These are phyloP conservation scores for Helostoma temminkii DNA, from an alignment of 2,797 vertebrate genomes.

Conservation along the genomic window DNA sequence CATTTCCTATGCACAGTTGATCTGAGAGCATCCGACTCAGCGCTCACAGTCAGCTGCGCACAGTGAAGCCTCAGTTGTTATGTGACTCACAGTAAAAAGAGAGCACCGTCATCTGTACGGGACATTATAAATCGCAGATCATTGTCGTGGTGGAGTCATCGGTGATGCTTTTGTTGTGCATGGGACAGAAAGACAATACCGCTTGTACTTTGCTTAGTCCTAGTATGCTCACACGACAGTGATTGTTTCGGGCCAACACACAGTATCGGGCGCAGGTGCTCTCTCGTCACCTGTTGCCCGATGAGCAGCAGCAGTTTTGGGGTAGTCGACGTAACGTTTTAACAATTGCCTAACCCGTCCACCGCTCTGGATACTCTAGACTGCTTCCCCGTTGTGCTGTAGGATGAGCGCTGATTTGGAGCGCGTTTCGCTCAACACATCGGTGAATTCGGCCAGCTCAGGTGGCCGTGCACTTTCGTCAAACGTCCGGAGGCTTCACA, in stretches of 20 bases:
- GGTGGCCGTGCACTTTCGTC: slow-evolving; percentile 89
- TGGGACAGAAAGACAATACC: not conserved
- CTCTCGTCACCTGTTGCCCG: slow-evolving; percentile 57
- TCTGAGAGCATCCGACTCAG: slow-evolving; percentile 37
- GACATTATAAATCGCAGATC: not conserved
- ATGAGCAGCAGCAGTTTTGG: not conserved
- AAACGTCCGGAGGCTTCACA: slow-evolving; percentile 93
- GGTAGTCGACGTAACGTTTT: not conserved
- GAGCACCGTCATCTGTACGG: not conserved
- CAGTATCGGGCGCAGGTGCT: not conserved
- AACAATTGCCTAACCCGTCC: slow-evolving; percentile 36
- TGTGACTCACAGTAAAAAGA: not conserved
- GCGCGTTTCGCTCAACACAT: slow-evolving; percentile 80
- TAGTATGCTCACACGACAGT: not conserved
- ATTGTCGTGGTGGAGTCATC: not conserved
- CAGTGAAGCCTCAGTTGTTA: slow-evolving; percentile 10
- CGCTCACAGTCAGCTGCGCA: slow-evolving; percentile 37
- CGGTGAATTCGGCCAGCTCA: slow-evolving; percentile 66
- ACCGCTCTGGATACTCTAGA: slow-evolving; percentile 33
- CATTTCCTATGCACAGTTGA: slow-evolving; percentile 76
- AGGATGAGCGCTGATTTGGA: slow-evolving; percentile 89
- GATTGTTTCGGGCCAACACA: not conserved
- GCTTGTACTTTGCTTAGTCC: not conserved
- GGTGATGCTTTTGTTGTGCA: not conserved
- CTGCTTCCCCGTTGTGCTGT: slow-evolving; percentile 38